These are phyloP conservation scores for Trissolcus japonicus DNA, from an alignment of 2,888 invertebrate species.

Conservation along the genomic window DNA sequence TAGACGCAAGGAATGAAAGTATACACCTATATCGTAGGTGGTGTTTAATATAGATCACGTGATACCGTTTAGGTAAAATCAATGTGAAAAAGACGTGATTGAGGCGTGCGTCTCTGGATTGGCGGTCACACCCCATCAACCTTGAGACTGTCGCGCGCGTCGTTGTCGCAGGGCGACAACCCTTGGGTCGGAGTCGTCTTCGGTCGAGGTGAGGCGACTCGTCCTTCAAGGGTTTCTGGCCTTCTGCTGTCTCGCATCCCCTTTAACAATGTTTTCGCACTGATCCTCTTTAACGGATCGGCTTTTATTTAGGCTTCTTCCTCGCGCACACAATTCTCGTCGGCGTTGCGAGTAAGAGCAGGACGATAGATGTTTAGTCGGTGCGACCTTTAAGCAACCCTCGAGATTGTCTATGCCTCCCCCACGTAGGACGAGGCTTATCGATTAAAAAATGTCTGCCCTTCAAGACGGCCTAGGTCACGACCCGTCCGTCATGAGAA, in stretches of 20 bases:
- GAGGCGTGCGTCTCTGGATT: constrained; percentile 44
- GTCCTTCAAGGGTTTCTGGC: constrained; percentile 55
- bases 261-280: constrained; percentile 75
- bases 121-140: constrained; percentile 55
- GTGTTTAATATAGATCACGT: constrained; percentile 21
- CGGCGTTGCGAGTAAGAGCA: constrained; percentile 14
- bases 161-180: constrained; percentile 55
- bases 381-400: constrained; percentile 60
- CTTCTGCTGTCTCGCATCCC: constrained; percentile 62
- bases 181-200: constrained; percentile 56
- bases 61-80: constrained; percentile 49
- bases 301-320: constrained; percentile 72
- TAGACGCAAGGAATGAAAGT: background rate
- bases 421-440: constrained; percentile 67
- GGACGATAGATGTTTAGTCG: constrained; percentile 56
- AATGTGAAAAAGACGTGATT: constrained; percentile 54
- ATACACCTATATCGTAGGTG: background rate
- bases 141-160: constrained; percentile 53
- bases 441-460: constrained; percentile 77
- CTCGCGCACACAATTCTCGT: constrained; percentile 31
- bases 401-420: constrained; percentile 34
- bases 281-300: constrained; percentile 73
- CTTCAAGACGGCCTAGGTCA: constrained; percentile 77
- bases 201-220: constrained; percentile 49
- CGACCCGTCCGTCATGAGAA: constrained; percentile 72